Evolutionary conservation across 2,888 invertebrate species (phyloP), one percentile per base, ranked within the genome.

Genomic region (Danaus chrysippus): DNA sequence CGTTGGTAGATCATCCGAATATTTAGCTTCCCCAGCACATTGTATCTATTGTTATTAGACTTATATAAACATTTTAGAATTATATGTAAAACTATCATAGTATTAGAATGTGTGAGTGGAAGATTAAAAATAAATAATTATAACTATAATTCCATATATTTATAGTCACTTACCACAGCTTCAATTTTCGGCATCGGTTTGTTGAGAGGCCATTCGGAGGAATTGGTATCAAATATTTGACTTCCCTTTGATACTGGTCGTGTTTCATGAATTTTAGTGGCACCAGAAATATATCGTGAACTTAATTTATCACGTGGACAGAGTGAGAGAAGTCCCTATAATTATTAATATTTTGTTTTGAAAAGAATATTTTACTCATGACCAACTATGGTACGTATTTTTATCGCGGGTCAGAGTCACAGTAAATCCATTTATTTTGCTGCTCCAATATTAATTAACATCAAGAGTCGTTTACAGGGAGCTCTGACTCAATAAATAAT

Each of bases 101-200:
- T 3, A 23, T 23, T 23, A 23, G 23, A 23, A 23, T 23, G 23
- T 23, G 23, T 23, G 23, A 23, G 23, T 23, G 23, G 23, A 23
- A 23, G 2, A 23, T 23, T 23, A 23, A 23, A 23, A 23, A 3
- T 23, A 23, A 23, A 3, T 23, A 23, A 23, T 23, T 23, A 23
- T 23, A 23, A 23, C 3, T 23, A 23, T 23, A 23, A 23, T 23
- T 3, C 23, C 23, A 46, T n/a, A 53, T 23, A 74, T 54, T 41
- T 12, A 34, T 49, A 15, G 10, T 41, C 10, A 68, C 69, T 68
- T 70, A 82, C 86, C 71, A 86, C 64, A 8, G 79, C 93, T 76
- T 94, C 94, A 5, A 94, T 68, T 82, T 95, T 96, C 0, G 92
- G 90, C 49, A 95, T 78, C 0, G 95, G 93, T 73, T 95, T 84